Percentiles rank a stretch among this genome's conserved stretches.
Conservation (phyloP, 2,888 invertebrate genomes). For the Eugnorisma glareosa region DNA sequence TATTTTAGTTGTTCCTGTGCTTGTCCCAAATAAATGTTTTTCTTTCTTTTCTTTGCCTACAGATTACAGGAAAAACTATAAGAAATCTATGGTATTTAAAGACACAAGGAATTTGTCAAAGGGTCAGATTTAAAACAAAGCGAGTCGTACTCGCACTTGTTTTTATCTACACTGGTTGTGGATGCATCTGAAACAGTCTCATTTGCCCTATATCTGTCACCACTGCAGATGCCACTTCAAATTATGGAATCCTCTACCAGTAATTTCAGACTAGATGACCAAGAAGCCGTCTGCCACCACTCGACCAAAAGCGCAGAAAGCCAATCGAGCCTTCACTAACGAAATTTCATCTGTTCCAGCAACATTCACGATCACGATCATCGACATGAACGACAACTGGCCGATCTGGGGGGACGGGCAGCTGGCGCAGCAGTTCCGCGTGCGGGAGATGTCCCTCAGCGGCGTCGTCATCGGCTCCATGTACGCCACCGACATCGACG, state of each 20-base stretch:
- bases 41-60: no score
- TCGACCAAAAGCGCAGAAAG: neutral
- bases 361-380: conserved; percentile 90
- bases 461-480: conserved; percentile 90
- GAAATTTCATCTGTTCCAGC: conserved; percentile 76
- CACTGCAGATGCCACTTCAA: neutral
- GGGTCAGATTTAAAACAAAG: no score
- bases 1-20: no score
- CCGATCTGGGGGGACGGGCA: conserved; percentile 89
- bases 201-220: neutral
- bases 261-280: neutral
- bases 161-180: neutral
- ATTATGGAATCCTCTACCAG: neutral
- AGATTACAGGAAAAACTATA: no score
- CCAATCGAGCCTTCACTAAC: neutral
- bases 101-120: no score
- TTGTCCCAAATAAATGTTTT: no score
- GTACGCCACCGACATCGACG: conserved; percentile 91
- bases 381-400: conserved; percentile 92
- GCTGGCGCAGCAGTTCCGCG: conserved; percentile 81
- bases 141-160: no score
- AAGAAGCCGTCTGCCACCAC: neutral
- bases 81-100: no score
- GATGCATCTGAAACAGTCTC: neutral
- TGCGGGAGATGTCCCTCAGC: conserved; percentile 88